Evolutionary conservation across 2,797 vertebrate genomes (phyloP), one percentile per base, ranked within the genome.

Genomic region (Danio jaintianensis): DNA sequence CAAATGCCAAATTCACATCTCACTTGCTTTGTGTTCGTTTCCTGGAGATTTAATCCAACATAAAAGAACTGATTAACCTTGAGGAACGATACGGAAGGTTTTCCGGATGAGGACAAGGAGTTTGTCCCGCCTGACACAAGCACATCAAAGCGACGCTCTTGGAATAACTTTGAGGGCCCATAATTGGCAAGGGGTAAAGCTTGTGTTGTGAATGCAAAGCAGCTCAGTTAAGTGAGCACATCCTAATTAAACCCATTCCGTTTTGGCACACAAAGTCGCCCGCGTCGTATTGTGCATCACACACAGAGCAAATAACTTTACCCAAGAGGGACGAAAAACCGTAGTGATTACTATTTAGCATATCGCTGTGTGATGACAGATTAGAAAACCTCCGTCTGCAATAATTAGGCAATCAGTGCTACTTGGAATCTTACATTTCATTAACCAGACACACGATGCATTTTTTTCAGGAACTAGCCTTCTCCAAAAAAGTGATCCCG

Each of bases 51-150:
- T 55, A 67, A 84, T 75, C 64, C 50, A 56, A 82, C 75, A 74
- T 82, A 80, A 79, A 82, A 83, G 40, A 53, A 78, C 36, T 15
- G 53, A 74, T 72, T 85, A 85, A 75, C 76, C 77, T 73, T 82
- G 77, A 73, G 82, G 78, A 82, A 78, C 20, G 58, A 78, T 82
- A 72, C n/a, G 1, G 73, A 79, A 72, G 75, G 78, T 48, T 75
- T 75, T 78, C 50, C 47, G 62, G 47, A 80, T 52, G 74, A 82
- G 58, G 43, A 78, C 58, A 75, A 73, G 83, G 29, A 84, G 74
- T 68, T n/a, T 38, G 81, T 84, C 78, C 81, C 79, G 45, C 68
- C 70, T 61, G 53, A 72, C 78, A 72, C 7, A 52, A 63, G 38
- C 72, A 70, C 76, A 87, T 83, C 68, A 84, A 85, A 81, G 67